These are phyloP conservation scores for Trochalopteron elliotii DNA, from an alignment of 2,113 vertebrate species.

Conservation along the genomic window DNA sequence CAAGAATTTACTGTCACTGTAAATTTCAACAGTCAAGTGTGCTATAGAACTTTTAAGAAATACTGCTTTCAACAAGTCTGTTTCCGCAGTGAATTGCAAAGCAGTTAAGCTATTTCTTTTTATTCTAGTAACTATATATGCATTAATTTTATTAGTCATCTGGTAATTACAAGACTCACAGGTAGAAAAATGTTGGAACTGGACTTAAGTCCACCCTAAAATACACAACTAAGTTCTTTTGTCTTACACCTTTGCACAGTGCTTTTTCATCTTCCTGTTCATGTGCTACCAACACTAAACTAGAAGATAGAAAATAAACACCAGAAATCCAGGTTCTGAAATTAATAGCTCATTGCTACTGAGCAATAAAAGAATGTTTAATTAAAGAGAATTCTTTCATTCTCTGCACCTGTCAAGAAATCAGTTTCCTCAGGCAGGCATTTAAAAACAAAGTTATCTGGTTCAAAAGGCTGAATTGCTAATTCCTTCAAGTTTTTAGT, in stretches of 20 bases:
- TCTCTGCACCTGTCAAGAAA: background rate
- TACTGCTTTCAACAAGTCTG: background rate
- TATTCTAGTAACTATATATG: background rate
- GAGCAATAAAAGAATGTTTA: background rate
- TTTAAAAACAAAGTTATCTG: background rate
- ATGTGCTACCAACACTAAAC: background rate
- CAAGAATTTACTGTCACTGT: background rate
- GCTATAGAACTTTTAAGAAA: background rate
- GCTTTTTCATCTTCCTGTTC: background rate
- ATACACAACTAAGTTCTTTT: background rate
- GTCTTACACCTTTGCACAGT: background rate
- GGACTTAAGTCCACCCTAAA: background rate
- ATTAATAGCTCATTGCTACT: background rate
- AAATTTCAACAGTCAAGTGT: background rate
- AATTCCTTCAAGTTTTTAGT: background rate
- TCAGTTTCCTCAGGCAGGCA: background rate
- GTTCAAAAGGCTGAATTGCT: background rate
- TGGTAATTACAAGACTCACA: background rate
- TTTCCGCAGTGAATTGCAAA: background rate
- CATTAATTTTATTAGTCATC: background rate
- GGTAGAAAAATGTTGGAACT: background rate
- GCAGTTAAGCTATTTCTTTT: background rate
- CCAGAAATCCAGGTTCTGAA: background rate
- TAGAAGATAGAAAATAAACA: background rate
- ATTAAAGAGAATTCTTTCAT: background rate